phyloP scores from a whole-genome alignment of 2,113 vertebrate genomes.

The Geococcyx californianus region DNA sequence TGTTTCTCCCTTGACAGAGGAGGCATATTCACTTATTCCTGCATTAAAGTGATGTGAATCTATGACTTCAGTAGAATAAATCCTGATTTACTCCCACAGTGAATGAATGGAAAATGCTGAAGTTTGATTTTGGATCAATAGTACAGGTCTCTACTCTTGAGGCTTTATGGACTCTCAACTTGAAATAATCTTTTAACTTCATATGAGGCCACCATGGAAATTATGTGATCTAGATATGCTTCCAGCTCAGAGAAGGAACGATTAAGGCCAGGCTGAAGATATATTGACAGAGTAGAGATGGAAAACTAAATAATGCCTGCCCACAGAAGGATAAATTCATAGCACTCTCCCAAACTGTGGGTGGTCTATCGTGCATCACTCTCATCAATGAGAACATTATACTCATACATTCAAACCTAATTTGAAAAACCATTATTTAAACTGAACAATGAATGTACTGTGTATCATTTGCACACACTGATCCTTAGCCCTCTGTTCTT shows the following conservation, averaged over 20 bases:
- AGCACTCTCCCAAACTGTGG: neutral
- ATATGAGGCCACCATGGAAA: neutral
- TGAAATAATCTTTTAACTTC: neutral
- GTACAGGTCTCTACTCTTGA: neutral
- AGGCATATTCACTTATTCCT: neutral
- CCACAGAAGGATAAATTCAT: neutral
- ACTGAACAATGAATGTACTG: conserved; percentile 35
- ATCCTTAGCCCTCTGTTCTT: neutral
- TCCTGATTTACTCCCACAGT: neutral
- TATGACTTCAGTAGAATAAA: neutral
- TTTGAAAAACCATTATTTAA: conserved; percentile 30
- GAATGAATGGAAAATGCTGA: neutral
- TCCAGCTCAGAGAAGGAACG: neutral
- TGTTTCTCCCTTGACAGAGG: neutral
- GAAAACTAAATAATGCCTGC: neutral
- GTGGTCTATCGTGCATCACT: conserved; percentile 25
- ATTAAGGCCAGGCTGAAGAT: neutral
- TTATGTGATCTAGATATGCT: neutral
- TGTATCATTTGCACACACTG: neutral
- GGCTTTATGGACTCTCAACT: neutral
- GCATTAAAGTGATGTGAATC: neutral
- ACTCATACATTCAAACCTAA: conserved; percentile 5
- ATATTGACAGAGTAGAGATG: neutral
- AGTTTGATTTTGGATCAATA: neutral
- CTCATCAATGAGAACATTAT: conserved; percentile 23